These are phyloP conservation scores for Dermolepida albohirtum DNA, from an alignment of 2,888 invertebrate genomes.

Conservation along the genomic window DNA sequence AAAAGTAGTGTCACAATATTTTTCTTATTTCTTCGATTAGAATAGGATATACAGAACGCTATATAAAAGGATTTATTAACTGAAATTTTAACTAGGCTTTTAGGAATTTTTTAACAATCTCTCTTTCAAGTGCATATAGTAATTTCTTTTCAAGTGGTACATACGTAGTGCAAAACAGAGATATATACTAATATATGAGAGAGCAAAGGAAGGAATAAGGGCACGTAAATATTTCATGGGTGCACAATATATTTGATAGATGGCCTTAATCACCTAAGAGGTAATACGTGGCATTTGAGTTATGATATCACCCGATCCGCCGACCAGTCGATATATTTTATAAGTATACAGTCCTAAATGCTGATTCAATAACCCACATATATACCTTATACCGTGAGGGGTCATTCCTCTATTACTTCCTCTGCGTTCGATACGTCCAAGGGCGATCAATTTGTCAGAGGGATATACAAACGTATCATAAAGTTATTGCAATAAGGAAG, in stretches of 20 bases:
- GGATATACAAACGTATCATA: conserved; percentile 57
- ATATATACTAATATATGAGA: not conserved
- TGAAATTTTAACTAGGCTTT: too few species aligned
- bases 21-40: too few species aligned
- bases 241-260: conserved; percentile 62
- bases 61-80: too few species aligned
- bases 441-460: conserved; percentile 57
- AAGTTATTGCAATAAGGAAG: conserved; percentile 59
- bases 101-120: too few species aligned
- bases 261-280: conserved; percentile 66
- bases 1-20: too few species aligned
- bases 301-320: conserved; percentile 63
- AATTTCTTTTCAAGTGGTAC: too few species aligned
- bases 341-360: conserved; percentile 56
- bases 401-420: conserved; percentile 42
- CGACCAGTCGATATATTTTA: conserved; percentile 58
- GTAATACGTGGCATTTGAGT: conserved; percentile 63
- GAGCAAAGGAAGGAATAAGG: not conserved
- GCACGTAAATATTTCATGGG: conserved; percentile 51
- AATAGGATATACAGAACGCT: too few species aligned
- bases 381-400: conserved; percentile 47
- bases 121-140: too few species aligned
- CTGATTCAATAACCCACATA: conserved; percentile 65
- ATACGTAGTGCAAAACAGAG: too few species aligned
- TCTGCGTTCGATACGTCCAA: conserved; percentile 50